Conservation (phyloP, 2,797 vertebrate genomes). For the Chiroxiphia lanceolata region DNA sequence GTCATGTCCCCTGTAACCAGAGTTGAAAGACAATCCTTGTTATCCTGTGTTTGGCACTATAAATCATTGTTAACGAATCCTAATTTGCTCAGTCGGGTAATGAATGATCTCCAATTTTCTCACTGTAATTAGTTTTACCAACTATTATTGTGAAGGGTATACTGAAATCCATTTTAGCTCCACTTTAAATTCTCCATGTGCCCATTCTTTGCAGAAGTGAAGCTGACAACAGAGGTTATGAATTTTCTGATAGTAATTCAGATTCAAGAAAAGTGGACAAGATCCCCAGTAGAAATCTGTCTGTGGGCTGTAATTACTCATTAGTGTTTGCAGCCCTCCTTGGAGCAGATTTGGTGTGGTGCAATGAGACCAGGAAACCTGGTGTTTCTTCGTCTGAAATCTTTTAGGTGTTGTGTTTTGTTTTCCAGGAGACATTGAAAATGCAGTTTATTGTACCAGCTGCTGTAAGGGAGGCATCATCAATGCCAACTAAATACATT, state of each 20-base stretch:
- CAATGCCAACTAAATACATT: constrained; percentile 45
- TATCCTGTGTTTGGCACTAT: constrained; percentile 39
- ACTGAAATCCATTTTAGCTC: constrained; percentile 36
- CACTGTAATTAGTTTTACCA: constrained; percentile 67
- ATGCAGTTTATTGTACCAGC: constrained; percentile 27
- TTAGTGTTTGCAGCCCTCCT: constrained; percentile 37
- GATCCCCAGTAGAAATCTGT: neutral
- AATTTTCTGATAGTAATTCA: neutral
- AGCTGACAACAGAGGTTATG: constrained; percentile 11
- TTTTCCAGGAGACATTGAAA: constrained; percentile 61
- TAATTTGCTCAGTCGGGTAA: constrained; percentile 68
- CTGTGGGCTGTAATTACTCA: neutral
- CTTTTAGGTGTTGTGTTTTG: constrained; percentile 29
- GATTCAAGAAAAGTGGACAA: neutral
- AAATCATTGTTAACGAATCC: constrained; percentile 72
- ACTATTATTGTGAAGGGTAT: constrained; percentile 47
- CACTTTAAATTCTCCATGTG: constrained; percentile 20
- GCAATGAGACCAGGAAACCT: constrained; percentile 19
- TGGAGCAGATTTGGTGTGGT: neutral
- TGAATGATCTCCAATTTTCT: constrained; percentile 66
- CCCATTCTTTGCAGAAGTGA: constrained; percentile 23
- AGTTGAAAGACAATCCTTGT: constrained; percentile 31
- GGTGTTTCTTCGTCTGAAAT: constrained; percentile 36
- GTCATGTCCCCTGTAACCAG: neutral
- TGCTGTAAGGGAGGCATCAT: constrained; percentile 26